Evolutionary conservation across 2,797 vertebrate genomes (phyloP).

Genomic region (Darevskia mixta): DNA sequence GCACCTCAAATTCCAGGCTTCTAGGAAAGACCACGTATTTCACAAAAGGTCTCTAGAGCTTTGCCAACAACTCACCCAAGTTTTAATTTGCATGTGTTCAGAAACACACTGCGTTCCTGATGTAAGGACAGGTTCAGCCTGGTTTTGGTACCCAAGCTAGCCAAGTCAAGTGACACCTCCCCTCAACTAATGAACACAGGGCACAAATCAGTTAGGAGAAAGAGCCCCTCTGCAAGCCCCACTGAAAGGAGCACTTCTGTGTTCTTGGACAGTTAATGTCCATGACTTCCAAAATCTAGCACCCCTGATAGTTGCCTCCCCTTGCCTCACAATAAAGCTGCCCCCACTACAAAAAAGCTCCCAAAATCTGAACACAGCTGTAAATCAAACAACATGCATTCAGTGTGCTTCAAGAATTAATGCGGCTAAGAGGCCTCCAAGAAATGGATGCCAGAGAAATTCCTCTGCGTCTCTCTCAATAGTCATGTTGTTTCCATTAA

Average conservation of each 20-base stretch:
- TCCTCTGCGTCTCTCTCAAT: background rate
- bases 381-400: background rate
- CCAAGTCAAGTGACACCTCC: background rate
- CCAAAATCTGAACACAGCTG: background rate
- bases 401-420: too few relatives aligned
- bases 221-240: background rate
- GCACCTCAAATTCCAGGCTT: background rate
- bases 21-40: background rate
- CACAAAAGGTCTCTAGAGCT: background rate
- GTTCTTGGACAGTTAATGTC: background rate
- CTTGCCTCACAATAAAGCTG: background rate
- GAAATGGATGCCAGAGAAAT: background rate
- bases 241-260: background rate
- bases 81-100: background rate
- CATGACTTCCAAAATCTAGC: background rate
- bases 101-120: too few relatives aligned
- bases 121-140: background rate
- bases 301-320: background rate
- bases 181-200: background rate
- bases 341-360: background rate
- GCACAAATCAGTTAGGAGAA: too few relatives aligned
- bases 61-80: background rate
- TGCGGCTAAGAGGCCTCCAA: background rate
- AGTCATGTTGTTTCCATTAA: background rate
- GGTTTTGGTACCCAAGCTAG: background rate